Base-by-base conservation (phyloP, 35 echinoderm and acorn worm species). In the Apostichopus japonicus region DNA sequence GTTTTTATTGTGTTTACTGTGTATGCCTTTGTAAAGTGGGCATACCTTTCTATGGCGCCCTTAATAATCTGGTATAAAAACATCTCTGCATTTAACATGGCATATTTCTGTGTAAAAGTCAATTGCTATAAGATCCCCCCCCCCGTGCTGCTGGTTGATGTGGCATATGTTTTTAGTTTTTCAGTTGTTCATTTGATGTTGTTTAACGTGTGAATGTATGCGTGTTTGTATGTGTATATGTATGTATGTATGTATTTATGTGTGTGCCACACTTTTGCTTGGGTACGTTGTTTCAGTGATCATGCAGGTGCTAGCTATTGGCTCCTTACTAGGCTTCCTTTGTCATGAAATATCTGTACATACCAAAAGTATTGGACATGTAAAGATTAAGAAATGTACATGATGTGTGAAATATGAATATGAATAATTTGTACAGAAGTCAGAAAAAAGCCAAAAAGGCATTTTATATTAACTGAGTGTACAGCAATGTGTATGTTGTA, bases 361-460 rank as follows among this genome's bases (percentile, higher is more conserved):
- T 83, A 83, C 79, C 79, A 44, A 83, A 83, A 83, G 24, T 83
- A 83, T 83, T 44, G 79, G 54, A 44, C n/a, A 83, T 55, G 44
- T 54, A n/a, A 44, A 44, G 54, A 54, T 8, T 53, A 54, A 83
- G 51, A 54, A 54, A 11, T 83, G 54, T 83, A 83, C 27, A 83
- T 83, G 15, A 55, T 54, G 19, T 83, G 79, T 83, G 25, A 83
- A 83, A 83, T 83, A 54, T 83, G 51, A 54, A 54, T 83, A 83
- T 83, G 44, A 83, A 83, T 83, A 83, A 83, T 83, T 83, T 83
- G 79, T 83, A 83, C 44, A 83, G 79, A 54, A 83, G 79, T 83
- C 79, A 83, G 54, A 55, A 83, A 83, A 83, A 83, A 83, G 51
- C 9, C 79, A 24, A 83, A 83, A 83, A 15, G 79, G 79, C 79